Percentiles rank a stretch among this genome's conserved stretches.
These are phyloP conservation scores for Anthoscopus minutus DNA, from an alignment of 2,113 vertebrate species.

Conservation along the genomic window DNA sequence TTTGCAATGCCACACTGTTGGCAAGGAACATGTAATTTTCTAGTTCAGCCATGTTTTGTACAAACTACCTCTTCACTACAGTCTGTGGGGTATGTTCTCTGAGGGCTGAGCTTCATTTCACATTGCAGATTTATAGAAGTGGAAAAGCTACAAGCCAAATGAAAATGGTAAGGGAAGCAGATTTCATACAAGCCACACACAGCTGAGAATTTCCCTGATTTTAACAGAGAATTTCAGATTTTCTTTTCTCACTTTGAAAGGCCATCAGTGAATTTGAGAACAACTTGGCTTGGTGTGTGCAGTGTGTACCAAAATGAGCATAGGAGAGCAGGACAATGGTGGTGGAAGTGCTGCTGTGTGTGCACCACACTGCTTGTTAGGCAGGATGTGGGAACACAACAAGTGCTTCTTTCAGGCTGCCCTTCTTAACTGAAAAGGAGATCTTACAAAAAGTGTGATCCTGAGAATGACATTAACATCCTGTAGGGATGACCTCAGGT, in stretches of 20 bases:
- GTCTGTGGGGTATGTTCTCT: background rate
- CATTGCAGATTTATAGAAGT: background rate
- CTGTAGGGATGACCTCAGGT: background rate
- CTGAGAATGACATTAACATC: background rate
- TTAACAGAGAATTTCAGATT: background rate
- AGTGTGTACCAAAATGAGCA: background rate
- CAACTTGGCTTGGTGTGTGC: background rate
- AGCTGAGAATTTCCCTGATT: background rate
- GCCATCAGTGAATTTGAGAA: background rate
- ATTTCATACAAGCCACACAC: background rate
- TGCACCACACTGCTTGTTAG: background rate
- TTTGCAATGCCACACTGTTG: background rate
- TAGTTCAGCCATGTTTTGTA: background rate
- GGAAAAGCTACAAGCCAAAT: background rate
- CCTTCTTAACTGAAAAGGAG: background rate
- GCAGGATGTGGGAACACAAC: background rate
- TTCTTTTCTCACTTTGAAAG: background rate
- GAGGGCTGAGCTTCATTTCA: background rate
- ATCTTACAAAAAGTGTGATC: background rate
- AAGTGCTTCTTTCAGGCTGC: accelerated
- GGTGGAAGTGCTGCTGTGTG: background rate
- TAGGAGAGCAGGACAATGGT: background rate
- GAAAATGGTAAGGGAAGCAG: background rate
- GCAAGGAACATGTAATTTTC: background rate
- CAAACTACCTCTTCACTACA: background rate